Evolutionary conservation across 2,797 vertebrate genomes (phyloP).

Genomic region (Rhabdomys pumilio): DNA sequence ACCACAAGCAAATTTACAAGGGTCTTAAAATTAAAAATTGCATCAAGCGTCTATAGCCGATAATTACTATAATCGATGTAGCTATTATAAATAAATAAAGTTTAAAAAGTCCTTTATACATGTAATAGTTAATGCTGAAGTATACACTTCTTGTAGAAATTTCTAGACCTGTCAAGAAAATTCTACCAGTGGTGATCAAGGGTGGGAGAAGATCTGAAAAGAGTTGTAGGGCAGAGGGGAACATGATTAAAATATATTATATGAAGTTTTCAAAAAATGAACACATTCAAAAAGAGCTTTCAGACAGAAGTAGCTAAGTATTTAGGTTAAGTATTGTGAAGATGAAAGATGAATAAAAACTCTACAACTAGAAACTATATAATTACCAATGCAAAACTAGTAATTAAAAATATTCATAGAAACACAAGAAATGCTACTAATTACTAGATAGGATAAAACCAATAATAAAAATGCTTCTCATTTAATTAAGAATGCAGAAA

Average conservation of each 20-base stretch:
- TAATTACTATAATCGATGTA: neutral
- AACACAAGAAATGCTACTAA: neutral
- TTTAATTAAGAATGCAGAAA: neutral
- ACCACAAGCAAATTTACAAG: neutral
- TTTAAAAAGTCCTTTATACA: neutral
- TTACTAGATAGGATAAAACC: constrained; percentile 10
- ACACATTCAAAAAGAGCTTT: neutral
- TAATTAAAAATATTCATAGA: constrained; percentile 2
- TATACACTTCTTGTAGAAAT: neutral
- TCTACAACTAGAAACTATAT: neutral
- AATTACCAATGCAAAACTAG: neutral
- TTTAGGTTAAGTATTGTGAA: neutral
- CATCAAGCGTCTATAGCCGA: neutral
- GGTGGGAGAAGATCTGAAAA: too few species aligned
- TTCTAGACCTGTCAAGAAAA: neutral
- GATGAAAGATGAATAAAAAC: neutral
- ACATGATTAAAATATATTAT: neutral
- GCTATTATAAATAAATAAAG: neutral
- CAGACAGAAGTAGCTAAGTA: neutral
- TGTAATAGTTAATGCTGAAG: neutral
- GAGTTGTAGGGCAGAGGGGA: too few species aligned
- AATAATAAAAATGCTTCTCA: neutral
- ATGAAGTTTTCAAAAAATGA: neutral
- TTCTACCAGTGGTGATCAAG: neutral
- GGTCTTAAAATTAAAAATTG: neutral